A percentile compares a stretch with the other conserved stretches of the same genome.
Conservation (phyloP, 2,797 vertebrate species). For the Oryzias dopingdopingensis region DNA sequence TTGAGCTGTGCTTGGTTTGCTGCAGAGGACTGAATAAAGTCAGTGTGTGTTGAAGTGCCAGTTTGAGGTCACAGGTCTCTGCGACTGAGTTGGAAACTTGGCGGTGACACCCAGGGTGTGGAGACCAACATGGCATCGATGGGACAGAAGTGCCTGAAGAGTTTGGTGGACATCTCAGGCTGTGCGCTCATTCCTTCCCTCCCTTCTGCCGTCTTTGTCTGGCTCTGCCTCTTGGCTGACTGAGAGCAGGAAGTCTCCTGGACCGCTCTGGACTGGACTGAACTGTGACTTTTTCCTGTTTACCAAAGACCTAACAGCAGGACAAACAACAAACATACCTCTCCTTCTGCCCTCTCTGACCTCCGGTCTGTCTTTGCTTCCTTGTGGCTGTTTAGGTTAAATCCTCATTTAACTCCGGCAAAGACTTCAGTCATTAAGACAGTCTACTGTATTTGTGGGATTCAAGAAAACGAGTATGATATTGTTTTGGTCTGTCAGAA, state of each 20-base stretch:
- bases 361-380: conserved; percentile 37
- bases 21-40: conserved; percentile 7
- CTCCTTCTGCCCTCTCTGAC: conserved; percentile 29
- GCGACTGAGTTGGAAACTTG: conserved; percentile 46
- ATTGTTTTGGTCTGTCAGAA: background rate
- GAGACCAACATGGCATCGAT: conserved; percentile 13
- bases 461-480: conserved; percentile 18
- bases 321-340: conserved; percentile 37
- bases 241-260: conserved; percentile 52
- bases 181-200: conserved; percentile 25
- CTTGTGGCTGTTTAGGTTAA: conserved; percentile 35
- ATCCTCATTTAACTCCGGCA: conserved; percentile 45
- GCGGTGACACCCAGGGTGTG: conserved; percentile 22
- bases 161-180: conserved; percentile 29
- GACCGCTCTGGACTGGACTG: conserved; percentile 25
- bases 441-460: conserved; percentile 7
- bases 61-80: conserved; percentile 17
- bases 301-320: conserved; percentile 41
- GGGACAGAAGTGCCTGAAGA: conserved; percentile 28
- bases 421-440: conserved; percentile 30
- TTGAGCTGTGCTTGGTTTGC: conserved; percentile 1
- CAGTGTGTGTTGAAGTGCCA: conserved; percentile 30
- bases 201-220: conserved; percentile 22
- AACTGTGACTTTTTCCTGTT: conserved; percentile 61
- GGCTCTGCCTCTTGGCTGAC: conserved; percentile 2